These are phyloP conservation scores for pig (Sus scrofa) DNA, from an alignment of 2,113 vertebrate genomes.

Conservation along the genomic window T2T-Sscrofa CM000825.6:80554501-80555000, in stretches of 20 bases:
- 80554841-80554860: slow-evolving; percentile 46
- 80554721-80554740: neutral
- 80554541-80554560: neutral
- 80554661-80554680: neutral
- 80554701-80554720: neutral
- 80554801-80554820: neutral
- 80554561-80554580: neutral
- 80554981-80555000: neutral
- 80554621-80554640: neutral
- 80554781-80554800: neutral
- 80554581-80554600: neutral
- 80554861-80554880: slow-evolving; percentile 60
- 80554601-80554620: slow-evolving; percentile 41
- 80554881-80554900: neutral
- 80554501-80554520: neutral
- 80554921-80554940: neutral
- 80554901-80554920: neutral
- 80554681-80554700: slow-evolving; percentile 28
- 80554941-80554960: neutral
- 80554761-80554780: slow-evolving; percentile 1
- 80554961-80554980: neutral
- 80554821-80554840: neutral
- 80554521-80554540: neutral
- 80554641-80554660: neutral
- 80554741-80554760: slow-evolving; percentile 24